Evolutionary conservation across 2,113 vertebrate genomes (phyloP).

Genomic region (Festucalex cinctus): DNA sequence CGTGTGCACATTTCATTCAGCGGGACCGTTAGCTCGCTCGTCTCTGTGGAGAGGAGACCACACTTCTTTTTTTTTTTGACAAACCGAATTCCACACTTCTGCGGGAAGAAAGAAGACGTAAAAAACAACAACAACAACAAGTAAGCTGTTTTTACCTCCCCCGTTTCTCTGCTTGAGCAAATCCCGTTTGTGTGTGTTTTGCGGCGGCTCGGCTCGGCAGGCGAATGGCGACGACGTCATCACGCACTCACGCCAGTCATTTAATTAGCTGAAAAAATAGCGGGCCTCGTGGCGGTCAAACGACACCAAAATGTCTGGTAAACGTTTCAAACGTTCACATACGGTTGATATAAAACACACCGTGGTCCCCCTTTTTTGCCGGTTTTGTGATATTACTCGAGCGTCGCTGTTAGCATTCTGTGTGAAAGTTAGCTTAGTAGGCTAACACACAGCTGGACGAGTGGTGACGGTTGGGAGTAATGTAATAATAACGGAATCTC

Average conservation of each 20-base stretch:
- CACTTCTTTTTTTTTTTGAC: not conserved
- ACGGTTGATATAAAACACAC: not conserved
- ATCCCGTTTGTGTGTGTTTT: not conserved
- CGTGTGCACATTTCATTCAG: constrained; percentile 1
- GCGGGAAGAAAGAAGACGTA: not conserved
- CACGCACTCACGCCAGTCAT: not conserved
- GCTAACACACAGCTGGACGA: not conserved
- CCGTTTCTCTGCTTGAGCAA: too few relatives aligned
- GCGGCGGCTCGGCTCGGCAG: not conserved
- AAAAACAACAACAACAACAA: too few relatives aligned
- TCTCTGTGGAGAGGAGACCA: not conserved
- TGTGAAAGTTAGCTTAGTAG: not conserved
- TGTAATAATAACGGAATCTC: not conserved
- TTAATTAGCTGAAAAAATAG: constrained; percentile 5
- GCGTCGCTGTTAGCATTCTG: not conserved
- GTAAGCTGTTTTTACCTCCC: not conserved
- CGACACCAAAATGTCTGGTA: not conserved
- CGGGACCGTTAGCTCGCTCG: constrained; percentile 2
- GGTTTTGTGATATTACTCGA: not conserved
- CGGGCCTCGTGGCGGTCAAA: not conserved
- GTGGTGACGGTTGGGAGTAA: not conserved
- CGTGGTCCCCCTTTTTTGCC: not conserved
- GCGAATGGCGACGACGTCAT: constrained; percentile 7
- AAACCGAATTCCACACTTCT: not conserved
- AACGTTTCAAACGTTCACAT: not conserved